Evolutionary conservation across 2,113 vertebrate species (phyloP), one percentile per base, ranked within the genome.

Genomic region (Sinocyclocheilus maitianheensis): DNA sequence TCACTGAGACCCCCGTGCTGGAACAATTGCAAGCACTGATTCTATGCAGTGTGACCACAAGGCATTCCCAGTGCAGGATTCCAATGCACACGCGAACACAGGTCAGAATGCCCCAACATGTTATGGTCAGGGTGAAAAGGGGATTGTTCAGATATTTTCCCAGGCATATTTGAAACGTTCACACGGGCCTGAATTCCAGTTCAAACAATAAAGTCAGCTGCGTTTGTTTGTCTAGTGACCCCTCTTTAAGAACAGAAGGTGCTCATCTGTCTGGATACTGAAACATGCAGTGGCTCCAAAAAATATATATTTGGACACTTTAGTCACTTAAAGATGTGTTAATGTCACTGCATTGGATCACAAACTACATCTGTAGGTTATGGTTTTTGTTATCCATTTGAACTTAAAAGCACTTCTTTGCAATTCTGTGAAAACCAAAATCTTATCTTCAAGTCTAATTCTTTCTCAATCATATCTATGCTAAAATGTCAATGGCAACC

Each of bases 21-120:
- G 1, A 84, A 94, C 93, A 94, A 93, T 91, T 77, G 88, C 76
- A 22, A 24, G 89, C 84, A 76, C 88, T 87, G 89, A 79, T 88
- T 87, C 89, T 85, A 79, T 89, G 88, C 85, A 65, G 86, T 20
- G 69, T 46, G 84, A 81, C 85, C 89, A 78, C 88, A 76, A 75
- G 75, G 72, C 86, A 84, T 65, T 34, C 55, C 78, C 78, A 62
- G 58, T 82, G 75, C 75, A 46, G 88, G 87, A 95, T 95, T 94
- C 94, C 94, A 74, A 87, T 26, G 81, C 93, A 87, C 85, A 24
- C 51, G 4, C 74, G 13, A 78, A 51, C 65, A 34, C 43, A 13
- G 85, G 71, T 80, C 84, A 53, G 74, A 85, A 48, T 75, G 78
- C 79, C n/a, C 63, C 37, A 60, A 87, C 55, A 85, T 83, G 87